These are phyloP conservation scores for Parauchenoglanis ngamensis DNA, from an alignment of 2,797 vertebrate species.

Conservation along the genomic window DNA sequence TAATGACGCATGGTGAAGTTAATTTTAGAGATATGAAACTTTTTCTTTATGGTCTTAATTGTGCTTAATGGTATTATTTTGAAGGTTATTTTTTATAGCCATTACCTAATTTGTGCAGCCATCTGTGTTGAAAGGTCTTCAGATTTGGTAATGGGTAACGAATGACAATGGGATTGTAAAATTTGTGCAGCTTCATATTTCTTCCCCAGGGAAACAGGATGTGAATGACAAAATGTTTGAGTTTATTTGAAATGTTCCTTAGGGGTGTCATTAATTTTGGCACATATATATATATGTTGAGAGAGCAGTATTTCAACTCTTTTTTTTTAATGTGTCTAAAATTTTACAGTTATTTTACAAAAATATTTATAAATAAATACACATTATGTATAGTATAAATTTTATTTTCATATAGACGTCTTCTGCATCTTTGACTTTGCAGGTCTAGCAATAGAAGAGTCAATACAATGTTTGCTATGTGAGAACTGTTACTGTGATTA, in stretches of 20 bases:
- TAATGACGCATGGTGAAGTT: neutral
- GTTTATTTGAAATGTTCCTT: neutral
- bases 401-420: neutral
- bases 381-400: no score
- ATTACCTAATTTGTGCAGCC: neutral
- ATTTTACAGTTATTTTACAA: no score
- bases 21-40: neutral
- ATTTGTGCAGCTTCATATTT: neutral
- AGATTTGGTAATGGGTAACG: neutral
- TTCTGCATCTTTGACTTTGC: neutral
- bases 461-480: slow-evolving; percentile 10
- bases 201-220: neutral
- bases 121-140: neutral
- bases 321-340: no score
- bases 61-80: neutral
- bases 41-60: neutral
- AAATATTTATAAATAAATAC: no score
- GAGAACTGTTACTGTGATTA: slow-evolving; percentile 15
- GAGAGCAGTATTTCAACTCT: neutral
- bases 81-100: neutral
- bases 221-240: neutral
- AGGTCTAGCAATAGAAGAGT: neutral
- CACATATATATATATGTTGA: no score
- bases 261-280: no score
- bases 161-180: neutral